Evolutionary conservation across 2,888 invertebrate genomes (phyloP), one percentile per base, ranked within the genome.

Genomic region (Dryocosmus kuriphilus): DNA sequence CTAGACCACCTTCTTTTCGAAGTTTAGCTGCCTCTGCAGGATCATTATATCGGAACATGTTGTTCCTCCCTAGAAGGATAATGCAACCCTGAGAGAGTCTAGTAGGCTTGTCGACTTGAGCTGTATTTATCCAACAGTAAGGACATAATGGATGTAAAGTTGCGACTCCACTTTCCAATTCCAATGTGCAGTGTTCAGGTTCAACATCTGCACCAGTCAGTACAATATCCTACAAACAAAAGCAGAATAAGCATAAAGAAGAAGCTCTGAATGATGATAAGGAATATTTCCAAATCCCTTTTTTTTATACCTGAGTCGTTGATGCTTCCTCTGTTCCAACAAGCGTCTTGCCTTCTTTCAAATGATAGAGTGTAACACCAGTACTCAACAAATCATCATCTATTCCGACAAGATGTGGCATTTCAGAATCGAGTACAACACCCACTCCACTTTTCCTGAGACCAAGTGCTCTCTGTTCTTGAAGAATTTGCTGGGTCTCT

Each of bases 361-460:
- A 92, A 91, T 98, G 97, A 89, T 98, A 98, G 0, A 98, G 92
- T 0, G 97, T 97, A 38, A 98, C 97, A 0, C 98, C 98, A 0
- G 98, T 98, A 79, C 96, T 97, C 65, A 97, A 94, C 65, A 97
- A 92, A 91, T 98, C 97, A 88, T 98, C 98, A 88, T 98, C 98
- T 83, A 98, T 97, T 46, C 97, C 97, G 74, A 98, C 96, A 7
- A 98, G 94, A 92, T 98, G 98, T 0, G 98, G 98, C 94, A 96
- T 95, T 89, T 97, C 97, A 0, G 97, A 97, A 91, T 97, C 97
- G 73, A 97, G 92, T 2, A 97, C 97, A 0, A 98, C 97, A 0
- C 98, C 98, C 0, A 96, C 94, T 0, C 97, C 97, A 62, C 97
- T 96, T 92, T 97, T 98, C 61, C 98, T 93, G 77, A 98, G 92